Percentiles rank a stretch among this genome's conserved stretches.
These are phyloP conservation scores for Acropternis orthonyx DNA, from an alignment of 2,797 vertebrate genomes.

Conservation along the genomic window DNA sequence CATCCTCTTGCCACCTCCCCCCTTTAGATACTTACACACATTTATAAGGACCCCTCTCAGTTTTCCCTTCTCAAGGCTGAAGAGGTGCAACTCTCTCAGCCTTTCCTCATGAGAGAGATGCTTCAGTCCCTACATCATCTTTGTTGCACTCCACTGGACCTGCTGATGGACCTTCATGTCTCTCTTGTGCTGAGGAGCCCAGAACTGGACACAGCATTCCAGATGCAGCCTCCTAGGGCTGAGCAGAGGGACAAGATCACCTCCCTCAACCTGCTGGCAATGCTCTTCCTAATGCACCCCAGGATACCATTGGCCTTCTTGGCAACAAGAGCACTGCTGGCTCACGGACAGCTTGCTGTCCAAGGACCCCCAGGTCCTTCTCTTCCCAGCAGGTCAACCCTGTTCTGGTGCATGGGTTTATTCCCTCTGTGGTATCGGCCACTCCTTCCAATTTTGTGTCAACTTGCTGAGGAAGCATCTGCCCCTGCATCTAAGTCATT, in stretches of 20 bases:
- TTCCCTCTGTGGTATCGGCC: fast-evolving
- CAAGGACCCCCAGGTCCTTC: not conserved
- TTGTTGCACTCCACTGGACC: not conserved
- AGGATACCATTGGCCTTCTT: not conserved
- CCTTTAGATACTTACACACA: not conserved
- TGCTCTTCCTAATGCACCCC: not conserved
- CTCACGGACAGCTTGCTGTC: not conserved
- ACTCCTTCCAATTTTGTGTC: not conserved
- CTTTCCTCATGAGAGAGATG: not conserved
- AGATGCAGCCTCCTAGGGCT: not conserved
- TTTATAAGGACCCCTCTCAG: not conserved
- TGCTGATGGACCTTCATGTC: not conserved
- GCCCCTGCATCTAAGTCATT: not conserved
- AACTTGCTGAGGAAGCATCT: not conserved
- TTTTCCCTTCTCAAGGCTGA: fast-evolving
- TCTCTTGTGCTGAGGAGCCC: not conserved
- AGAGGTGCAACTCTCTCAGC: not conserved
- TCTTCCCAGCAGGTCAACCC: not conserved
- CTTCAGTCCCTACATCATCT: not conserved
- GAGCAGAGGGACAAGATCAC: not conserved
- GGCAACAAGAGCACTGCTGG: not conserved
- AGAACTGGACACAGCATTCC: not conserved
- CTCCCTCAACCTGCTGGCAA: fast-evolving
- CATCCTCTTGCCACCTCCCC: not conserved
- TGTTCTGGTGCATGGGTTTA: not conserved